Conservation (phyloP, 2,888 invertebrate species). For the Drosophila limbata region DNA sequence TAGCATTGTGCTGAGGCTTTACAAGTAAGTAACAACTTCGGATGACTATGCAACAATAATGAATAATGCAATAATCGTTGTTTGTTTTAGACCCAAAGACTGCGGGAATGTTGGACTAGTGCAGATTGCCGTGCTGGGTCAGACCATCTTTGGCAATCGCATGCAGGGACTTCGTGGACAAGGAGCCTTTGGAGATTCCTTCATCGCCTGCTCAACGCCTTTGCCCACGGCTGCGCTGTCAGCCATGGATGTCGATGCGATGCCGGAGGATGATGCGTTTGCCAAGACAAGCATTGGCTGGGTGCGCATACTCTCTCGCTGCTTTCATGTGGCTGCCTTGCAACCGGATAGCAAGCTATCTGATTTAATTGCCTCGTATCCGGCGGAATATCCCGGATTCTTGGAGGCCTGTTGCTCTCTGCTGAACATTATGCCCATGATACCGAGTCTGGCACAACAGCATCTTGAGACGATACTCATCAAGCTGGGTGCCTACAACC, state of each 20-base stretch:
- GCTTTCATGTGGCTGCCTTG: constrained; percentile 87
- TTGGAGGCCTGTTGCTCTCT: constrained; percentile 90
- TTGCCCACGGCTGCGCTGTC: constrained; percentile 39
- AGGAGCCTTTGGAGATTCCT: constrained; percentile 56
- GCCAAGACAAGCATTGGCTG: constrained; percentile 91
- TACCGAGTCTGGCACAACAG: constrained; percentile 86
- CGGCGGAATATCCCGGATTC: constrained; percentile 89
- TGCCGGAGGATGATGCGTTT: constrained; percentile 83
- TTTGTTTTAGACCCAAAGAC: constrained; percentile 90
- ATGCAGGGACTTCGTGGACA: constrained; percentile 60
- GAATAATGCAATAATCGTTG: neutral
- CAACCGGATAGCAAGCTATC: constrained; percentile 83
- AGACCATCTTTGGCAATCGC: constrained; percentile 90
- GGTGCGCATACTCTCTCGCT: constrained; percentile 93
- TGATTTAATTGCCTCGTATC: constrained; percentile 87
- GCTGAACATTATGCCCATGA: constrained; percentile 89
- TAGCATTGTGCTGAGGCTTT: constrained; percentile 89
- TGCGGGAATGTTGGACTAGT: constrained; percentile 95
- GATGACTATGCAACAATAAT: neutral
- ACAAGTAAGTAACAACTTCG: constrained; percentile 71
- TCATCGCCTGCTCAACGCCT: constrained; percentile 50
- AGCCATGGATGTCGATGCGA: constrained; percentile 53
- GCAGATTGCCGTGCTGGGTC: constrained; percentile 93
- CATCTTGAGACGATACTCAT: constrained; percentile 90
- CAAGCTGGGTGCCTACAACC: constrained; percentile 89